phyloP scores from a whole-genome alignment of 2,888 invertebrate species.

The Elmis aenea region DNA sequence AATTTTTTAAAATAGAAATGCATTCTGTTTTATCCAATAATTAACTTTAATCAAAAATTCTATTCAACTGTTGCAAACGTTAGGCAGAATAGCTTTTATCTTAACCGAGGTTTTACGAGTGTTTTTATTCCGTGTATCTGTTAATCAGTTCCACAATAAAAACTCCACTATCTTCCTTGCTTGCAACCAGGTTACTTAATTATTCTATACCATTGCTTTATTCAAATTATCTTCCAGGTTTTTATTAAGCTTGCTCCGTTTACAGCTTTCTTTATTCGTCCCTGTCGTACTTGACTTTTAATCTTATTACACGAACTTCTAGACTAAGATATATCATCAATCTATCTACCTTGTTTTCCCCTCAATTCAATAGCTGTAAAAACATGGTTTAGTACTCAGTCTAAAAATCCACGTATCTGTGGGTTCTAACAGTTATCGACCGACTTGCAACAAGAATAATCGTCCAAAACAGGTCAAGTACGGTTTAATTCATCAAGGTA shows the following conservation, averaged over 20 bases:
- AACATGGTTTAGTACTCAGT: constrained; percentile 33
- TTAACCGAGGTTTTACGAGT: constrained; percentile 15
- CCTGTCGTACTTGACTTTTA: constrained; percentile 11
- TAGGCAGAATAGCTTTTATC: constrained; percentile 11
- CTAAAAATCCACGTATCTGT: constrained; percentile 24
- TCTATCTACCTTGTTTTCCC: constrained; percentile 19
- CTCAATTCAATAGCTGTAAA: constrained; percentile 30
- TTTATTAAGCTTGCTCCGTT: constrained; percentile 9
- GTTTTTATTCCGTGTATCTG: constrained; percentile 22
- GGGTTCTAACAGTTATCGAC: constrained; percentile 19
- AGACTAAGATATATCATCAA: constrained; percentile 21
- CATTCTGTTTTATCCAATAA: no score
- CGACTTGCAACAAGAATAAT: constrained; percentile 22
- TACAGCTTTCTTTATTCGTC: constrained; percentile 6
- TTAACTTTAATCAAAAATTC: no score
- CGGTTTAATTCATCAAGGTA: constrained; percentile 16
- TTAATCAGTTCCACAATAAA: constrained; percentile 23
- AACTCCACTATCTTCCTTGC: constrained; percentile 21
- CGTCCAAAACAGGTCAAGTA: constrained; percentile 23
- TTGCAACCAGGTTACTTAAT: constrained; percentile 20
- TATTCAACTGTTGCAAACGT: no score
- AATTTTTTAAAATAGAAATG: no score
- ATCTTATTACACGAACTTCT: constrained; percentile 21
- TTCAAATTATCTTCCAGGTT: constrained; percentile 15
- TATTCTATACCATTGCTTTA: constrained; percentile 19